Evolutionary conservation across 2,113 vertebrate genomes (phyloP).

Genomic region (Calyptommatus sinebrachiatus): DNA sequence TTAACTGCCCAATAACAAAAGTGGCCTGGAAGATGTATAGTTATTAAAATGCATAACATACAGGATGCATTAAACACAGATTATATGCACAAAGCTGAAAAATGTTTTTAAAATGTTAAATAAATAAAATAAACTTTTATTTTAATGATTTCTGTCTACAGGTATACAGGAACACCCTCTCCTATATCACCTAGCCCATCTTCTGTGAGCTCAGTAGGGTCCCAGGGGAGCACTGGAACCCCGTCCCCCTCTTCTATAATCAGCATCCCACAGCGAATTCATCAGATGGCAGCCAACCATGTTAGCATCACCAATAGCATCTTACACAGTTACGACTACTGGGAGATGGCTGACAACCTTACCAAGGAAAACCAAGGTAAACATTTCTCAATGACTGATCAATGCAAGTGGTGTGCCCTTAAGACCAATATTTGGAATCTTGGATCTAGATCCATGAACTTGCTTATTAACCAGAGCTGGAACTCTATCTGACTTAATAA

Average conservation of each 20-base stretch:
- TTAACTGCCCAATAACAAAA: too few species aligned
- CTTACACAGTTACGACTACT: conserved; percentile 97
- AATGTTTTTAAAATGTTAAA: too few species aligned
- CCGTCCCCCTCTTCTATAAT: conserved; percentile 80
- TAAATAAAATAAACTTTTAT: background rate
- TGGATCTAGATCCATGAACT: background rate
- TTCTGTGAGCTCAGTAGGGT: conserved; percentile 78
- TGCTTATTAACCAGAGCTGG: background rate
- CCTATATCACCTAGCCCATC: conserved; percentile 82
- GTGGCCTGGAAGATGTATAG: too few species aligned
- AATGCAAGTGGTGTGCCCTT: background rate
- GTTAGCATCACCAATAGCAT: conserved; percentile 98
- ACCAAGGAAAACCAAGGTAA: conserved; percentile 94
- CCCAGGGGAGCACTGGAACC: conserved; percentile 72
- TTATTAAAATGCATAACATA: too few species aligned
- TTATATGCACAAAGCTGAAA: too few species aligned
- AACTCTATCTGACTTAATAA: background rate
- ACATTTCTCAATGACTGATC: background rate
- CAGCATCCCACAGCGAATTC: conserved; percentile 96
- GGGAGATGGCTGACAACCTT: conserved; percentile 97
- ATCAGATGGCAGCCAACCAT: conserved; percentile 98
- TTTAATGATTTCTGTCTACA: conserved; percentile 57
- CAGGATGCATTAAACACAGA: too few species aligned
- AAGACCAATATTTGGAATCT: background rate
- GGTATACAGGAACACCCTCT: conserved; percentile 78